A percentile compares a stretch with the other conserved stretches of the same genome.
Evolutionary conservation across 2,113 vertebrate genomes (phyloP).

Genomic region (Strix aluco): DNA sequence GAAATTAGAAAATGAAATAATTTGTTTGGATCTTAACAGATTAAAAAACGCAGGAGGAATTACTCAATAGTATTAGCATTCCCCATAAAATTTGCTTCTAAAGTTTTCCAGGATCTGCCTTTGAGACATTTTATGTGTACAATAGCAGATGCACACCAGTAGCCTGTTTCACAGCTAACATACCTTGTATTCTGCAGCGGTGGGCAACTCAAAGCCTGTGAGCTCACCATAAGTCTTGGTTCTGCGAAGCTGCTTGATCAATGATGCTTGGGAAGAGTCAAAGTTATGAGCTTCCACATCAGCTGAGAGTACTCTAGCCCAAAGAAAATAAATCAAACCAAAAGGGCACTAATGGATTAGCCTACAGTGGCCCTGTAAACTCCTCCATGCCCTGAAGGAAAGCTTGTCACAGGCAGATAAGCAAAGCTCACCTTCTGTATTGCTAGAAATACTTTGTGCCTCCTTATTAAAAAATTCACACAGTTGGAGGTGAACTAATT

Average conservation of each 20-base stretch:
- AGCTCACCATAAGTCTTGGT: neutral
- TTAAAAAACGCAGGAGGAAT: neutral
- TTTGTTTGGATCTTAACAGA: neutral
- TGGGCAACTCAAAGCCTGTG: neutral
- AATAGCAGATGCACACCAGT: neutral
- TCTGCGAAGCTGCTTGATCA: constrained; percentile 19
- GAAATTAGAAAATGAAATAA: neutral
- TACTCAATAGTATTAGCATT: neutral
- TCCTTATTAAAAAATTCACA: constrained; percentile 67
- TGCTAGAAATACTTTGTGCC: constrained; percentile 57
- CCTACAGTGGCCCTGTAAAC: constrained; percentile 38
- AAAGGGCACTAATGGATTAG: constrained; percentile 61
- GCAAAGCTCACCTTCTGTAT: constrained; percentile 28
- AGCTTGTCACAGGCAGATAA: constrained; percentile 68
- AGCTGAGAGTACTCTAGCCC: constrained; percentile 16
- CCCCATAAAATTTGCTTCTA: neutral
- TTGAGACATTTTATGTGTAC: neutral
- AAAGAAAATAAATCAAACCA: constrained; percentile 64
- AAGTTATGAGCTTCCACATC: constrained; percentile 14
- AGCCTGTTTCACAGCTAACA: neutral
- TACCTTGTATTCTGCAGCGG: neutral
- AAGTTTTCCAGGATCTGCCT: neutral
- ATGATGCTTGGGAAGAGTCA: neutral
- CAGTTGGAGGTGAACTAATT: constrained; percentile 70
- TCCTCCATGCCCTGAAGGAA: constrained; percentile 43